phyloP scores from a whole-genome alignment of 2,113 vertebrate genomes.

The Aptenodytes patagonicus region DNA sequence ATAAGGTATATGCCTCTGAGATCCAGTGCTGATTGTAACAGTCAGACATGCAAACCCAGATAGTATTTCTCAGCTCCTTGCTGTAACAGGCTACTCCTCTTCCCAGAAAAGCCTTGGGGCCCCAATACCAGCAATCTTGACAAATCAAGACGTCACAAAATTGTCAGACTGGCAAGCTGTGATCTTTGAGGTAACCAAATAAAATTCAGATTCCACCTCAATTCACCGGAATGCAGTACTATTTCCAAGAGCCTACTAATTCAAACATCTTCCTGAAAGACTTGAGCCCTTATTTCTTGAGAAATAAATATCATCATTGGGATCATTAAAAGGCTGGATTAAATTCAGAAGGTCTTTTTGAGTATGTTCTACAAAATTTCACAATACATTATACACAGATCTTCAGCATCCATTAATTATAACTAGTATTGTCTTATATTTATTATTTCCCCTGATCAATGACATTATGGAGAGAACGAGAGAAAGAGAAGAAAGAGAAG shows the following conservation, averaged over 20 bases:
- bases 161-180: not conserved
- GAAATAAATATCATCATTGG: not conserved
- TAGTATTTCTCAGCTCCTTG: not conserved
- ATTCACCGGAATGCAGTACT: not conserved
- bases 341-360: not conserved
- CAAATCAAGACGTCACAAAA: not conserved
- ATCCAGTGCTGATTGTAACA: not conserved
- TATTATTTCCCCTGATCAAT: not conserved
- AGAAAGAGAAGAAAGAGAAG: no score
- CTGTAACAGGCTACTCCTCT: not conserved
- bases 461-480: not conserved
- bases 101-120: not conserved
- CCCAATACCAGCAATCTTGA: not conserved
- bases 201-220: not conserved
- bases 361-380: not conserved
- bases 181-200: not conserved
- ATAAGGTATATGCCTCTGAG: not conserved
- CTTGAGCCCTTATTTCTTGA: not conserved
- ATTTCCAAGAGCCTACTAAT: not conserved
- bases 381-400: not conserved
- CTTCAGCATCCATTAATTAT: not conserved
- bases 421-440: not conserved
- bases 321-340: not conserved
- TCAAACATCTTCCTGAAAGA: not conserved
- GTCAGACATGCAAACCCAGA: not conserved